Evolutionary conservation across 2,888 invertebrate species (phyloP).

Genomic region (Melinaea menophilus): DNA sequence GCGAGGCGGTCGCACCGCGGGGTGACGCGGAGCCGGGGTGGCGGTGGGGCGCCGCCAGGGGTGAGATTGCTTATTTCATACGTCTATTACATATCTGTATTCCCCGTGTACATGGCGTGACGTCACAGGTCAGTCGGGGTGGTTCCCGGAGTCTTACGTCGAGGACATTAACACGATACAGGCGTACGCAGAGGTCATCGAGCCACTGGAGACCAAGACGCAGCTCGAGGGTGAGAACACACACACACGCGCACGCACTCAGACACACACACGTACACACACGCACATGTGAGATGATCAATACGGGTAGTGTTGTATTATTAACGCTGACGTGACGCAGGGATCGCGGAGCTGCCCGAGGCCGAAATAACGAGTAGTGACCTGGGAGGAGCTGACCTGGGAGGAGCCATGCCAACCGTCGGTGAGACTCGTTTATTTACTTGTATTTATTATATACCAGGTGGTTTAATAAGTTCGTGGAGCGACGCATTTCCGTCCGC

Average conservation of each 20-base stretch:
- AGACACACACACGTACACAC: neutral
- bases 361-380: slow-evolving; percentile 62
- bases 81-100: neutral
- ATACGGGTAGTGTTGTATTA: neutral
- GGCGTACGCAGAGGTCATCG: slow-evolving; percentile 53
- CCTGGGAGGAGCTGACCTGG: slow-evolving; percentile 60
- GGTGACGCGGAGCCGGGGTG: slow-evolving; percentile 98
- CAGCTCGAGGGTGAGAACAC: slow-evolving; percentile 59
- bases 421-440: slow-evolving; percentile 44
- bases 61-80: slow-evolving; percentile 34
- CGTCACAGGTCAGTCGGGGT: slow-evolving; percentile 85
- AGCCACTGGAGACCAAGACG: slow-evolving; percentile 63
- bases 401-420: slow-evolving; percentile 58
- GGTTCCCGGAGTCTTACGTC: slow-evolving; percentile 98
- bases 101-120: neutral
- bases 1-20: slow-evolving; percentile 82
- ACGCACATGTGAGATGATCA: neutral
- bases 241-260: neutral
- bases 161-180: slow-evolving; percentile 80
- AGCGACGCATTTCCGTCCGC: too few relatives aligned
- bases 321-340: slow-evolving; percentile 50
- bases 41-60: slow-evolving; percentile 94
- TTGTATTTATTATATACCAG: neutral
- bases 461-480: too few relatives aligned
- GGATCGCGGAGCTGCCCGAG: slow-evolving; percentile 84